phyloP scores from a whole-genome alignment of 2,888 invertebrate genomes.

The Allolobophora icterica region DNA sequence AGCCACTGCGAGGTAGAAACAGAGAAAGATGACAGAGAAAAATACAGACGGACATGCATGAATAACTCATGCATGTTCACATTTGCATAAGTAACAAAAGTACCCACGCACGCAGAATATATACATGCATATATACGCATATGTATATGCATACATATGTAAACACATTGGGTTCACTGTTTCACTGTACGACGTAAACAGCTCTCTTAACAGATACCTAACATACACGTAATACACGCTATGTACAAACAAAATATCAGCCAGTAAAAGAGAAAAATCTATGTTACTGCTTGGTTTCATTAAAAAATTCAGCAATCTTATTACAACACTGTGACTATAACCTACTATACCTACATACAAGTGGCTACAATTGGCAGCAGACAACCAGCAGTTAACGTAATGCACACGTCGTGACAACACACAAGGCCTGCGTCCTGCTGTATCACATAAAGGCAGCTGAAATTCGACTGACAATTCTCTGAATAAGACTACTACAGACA shows the following conservation, averaged over 20 bases:
- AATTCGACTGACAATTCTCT: neutral
- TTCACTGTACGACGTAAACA: neutral
- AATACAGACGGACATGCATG: neutral
- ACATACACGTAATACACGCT: neutral
- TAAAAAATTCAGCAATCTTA: neutral
- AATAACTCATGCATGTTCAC: neutral
- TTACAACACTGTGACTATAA: neutral
- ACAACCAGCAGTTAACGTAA: neutral
- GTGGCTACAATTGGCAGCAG: constrained; percentile 1
- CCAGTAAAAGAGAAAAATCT: neutral
- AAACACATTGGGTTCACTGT: neutral
- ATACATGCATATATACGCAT: neutral
- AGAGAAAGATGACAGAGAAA: neutral
- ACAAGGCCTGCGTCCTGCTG: neutral
- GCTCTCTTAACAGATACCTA: neutral
- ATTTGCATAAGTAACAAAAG: neutral
- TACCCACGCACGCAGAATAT: neutral
- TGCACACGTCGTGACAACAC: neutral
- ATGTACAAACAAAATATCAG: constrained; percentile 11
- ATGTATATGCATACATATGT: neutral
- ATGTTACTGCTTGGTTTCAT: neutral
- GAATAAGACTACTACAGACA: neutral
- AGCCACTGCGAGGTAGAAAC: neutral
- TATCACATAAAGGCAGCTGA: constrained; percentile 9
- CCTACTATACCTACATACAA: neutral